Conservation (phyloP, 2,113 vertebrate genomes). For the Amazona vittata region DNA sequence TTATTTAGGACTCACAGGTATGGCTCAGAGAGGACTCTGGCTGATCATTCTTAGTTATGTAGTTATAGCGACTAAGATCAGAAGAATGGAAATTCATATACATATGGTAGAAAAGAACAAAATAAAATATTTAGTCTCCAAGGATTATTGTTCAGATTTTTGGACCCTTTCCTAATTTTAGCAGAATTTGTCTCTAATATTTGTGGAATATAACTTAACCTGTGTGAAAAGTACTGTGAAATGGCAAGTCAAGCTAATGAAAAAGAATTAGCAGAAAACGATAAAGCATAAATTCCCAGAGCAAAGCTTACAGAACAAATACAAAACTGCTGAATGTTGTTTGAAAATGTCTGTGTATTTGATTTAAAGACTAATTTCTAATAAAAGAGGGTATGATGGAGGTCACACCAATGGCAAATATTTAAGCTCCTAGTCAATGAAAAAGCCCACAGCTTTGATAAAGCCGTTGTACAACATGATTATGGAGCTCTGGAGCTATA, state of each 20-base stretch:
- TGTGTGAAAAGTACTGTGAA: background rate
- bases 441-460: background rate
- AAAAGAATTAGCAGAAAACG: background rate
- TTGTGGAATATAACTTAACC: background rate
- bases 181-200: background rate
- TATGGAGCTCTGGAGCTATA: background rate
- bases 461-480: background rate
- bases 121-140: background rate
- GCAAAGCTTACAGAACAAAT: slow-evolving; percentile 13
- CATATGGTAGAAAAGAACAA: background rate
- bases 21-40: background rate
- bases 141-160: background rate
- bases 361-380: background rate
- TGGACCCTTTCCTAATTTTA: background rate
- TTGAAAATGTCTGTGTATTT: background rate
- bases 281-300: background rate
- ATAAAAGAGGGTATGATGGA: background rate
- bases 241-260: slow-evolving; percentile 13
- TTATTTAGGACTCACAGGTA: background rate
- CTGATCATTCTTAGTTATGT: background rate
- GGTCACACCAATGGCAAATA: background rate
- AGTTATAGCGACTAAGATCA: background rate
- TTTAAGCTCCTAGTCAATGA: background rate
- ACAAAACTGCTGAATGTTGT: background rate
- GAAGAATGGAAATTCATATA: background rate